phyloP scores from a whole-genome alignment of 2,113 vertebrate genomes.

The Piprites chloris region DNA sequence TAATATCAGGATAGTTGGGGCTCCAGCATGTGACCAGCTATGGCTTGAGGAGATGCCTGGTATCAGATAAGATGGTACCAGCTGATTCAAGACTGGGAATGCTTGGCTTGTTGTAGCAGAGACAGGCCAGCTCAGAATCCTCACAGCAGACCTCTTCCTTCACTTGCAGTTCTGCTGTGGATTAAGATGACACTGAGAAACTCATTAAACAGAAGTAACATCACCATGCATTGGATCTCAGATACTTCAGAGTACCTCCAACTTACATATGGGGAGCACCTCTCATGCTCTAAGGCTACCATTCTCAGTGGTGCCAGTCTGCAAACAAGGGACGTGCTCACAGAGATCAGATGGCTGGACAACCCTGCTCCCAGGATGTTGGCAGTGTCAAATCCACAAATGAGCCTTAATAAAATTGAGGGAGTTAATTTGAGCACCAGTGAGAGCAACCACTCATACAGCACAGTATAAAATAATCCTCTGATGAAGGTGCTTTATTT shows the following conservation, averaged over 20 bases:
- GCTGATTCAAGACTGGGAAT: neutral
- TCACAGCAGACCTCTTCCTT: neutral
- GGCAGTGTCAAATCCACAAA: neutral
- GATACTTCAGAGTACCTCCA: neutral
- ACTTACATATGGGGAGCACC: rapidly evolving
- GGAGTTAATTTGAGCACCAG: neutral
- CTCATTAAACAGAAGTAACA: neutral
- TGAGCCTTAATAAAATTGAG: neutral
- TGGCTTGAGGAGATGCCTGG: neutral
- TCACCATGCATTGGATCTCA: neutral
- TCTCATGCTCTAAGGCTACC: neutral
- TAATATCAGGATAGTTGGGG: neutral
- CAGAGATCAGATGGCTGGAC: neutral
- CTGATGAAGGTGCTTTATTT: neutral
- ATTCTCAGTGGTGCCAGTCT: neutral
- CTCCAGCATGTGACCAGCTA: neutral
- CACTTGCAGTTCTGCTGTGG: neutral
- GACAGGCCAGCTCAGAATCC: neutral
- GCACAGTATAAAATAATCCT: neutral
- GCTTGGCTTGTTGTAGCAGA: neutral
- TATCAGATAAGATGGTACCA: neutral
- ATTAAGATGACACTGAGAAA: neutral
- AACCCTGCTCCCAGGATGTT: neutral
- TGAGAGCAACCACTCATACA: neutral
- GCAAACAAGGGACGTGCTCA: rapidly evolving